phyloP scores from a whole-genome alignment of 2,797 vertebrate genomes.

The Leptoclinus maculatus region DNA sequence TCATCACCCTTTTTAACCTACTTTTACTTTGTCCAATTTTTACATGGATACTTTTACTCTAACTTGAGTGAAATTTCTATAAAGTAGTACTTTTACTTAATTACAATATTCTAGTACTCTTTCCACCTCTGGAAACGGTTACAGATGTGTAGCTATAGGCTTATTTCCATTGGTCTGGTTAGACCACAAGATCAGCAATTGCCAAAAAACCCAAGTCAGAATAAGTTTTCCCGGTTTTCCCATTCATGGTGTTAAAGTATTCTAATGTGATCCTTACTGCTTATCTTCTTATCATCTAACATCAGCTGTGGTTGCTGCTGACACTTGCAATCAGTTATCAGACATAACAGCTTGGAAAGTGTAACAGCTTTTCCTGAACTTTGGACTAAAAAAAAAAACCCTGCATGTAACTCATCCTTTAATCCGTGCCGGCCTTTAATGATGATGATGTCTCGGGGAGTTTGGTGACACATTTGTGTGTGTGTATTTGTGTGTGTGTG shows the following conservation, averaged over 20 bases:
- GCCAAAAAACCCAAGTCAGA: not conserved
- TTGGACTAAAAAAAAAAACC: not conserved
- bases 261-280: not conserved
- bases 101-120: no score
- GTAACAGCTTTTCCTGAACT: conserved; percentile 7
- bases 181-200: not conserved
- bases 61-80: no score
- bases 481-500: conserved; percentile 35
- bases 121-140: not conserved
- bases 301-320: not conserved
- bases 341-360: conserved; percentile 7
- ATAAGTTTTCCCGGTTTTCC: not conserved
- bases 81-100: no score
- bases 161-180: not conserved
- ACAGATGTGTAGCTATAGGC: not conserved
- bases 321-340: not conserved
- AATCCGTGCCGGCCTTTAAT: conserved; percentile 39
- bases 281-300: no score
- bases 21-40: no score
- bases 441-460: conserved; percentile 28
- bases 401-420: conserved; percentile 31
- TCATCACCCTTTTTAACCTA: no score
- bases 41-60: no score
- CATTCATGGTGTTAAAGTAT: no score
- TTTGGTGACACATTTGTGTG: not conserved